Evolutionary conservation across 23 tunicate species (phyloP).

Genomic region (Styela plicata): DNA sequence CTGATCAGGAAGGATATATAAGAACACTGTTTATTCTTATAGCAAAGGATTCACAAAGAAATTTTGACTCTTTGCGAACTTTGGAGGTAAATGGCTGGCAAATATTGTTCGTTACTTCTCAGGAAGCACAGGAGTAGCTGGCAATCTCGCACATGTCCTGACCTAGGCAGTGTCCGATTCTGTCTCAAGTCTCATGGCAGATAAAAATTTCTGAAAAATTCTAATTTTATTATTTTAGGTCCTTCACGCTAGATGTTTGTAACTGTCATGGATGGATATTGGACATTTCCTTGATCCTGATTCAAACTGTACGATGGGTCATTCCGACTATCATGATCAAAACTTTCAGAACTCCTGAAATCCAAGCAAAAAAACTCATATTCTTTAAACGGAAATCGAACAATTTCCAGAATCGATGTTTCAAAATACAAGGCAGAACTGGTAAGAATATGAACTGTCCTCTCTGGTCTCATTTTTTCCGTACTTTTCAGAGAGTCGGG

Average conservation of each 20-base stretch:
- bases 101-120: no score
- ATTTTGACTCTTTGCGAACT: no score
- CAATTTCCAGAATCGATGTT: conserved; percentile 18
- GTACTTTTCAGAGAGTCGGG: conserved; percentile 16
- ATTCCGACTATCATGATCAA: conserved; percentile 38
- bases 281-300: conserved; percentile 41
- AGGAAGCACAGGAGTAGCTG: no score
- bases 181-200: no score
- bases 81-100: no score
- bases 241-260: conserved; percentile 20
- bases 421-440: conserved; percentile 30
- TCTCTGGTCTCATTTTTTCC: conserved; percentile 47
- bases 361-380: not conserved
- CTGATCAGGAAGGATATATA: no score
- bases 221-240: no score
- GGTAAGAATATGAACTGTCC: conserved; percentile 35
- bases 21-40: no score
- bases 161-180: no score
- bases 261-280: conserved; percentile 42
- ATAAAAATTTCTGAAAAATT: no score
- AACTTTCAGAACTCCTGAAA: not conserved
- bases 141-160: no score
- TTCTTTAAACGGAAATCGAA: conserved; percentile 15
- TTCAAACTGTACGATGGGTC: conserved; percentile 35
- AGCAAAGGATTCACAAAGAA: no score